Evolutionary conservation across 2,797 vertebrate genomes (phyloP), one percentile per base, ranked within the genome.

Genomic region (Glyptemys insculpta): DNA sequence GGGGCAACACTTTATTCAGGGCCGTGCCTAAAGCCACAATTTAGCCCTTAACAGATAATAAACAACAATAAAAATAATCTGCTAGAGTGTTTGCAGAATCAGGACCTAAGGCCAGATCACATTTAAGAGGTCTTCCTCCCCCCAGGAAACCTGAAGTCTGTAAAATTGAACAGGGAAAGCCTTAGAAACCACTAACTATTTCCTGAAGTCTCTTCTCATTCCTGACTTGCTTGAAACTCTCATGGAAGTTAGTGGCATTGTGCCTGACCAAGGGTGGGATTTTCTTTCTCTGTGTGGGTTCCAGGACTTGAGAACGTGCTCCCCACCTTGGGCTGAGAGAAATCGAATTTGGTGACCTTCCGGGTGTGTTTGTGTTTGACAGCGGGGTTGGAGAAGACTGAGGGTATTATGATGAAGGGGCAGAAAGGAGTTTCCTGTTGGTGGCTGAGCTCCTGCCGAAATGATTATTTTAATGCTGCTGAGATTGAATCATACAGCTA

Each of bases 151-250:
- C 27, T 86, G 78, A 85, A 83, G 81, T 93, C 93, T 97, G 91
- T 92, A 89, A 95, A 97, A 97, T 96, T 72, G 89, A 95, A 91
- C 91, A 92, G 79, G 57, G 87, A 90, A 94, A 92, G 68, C 44
- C 90, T 97, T 97, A 96, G 95, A 97, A 94, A 91, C 81, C 1
- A 2, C 94, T 92, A 85, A 90, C 87, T 95, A 78, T 96, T 97
- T 97, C 94, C 94, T 96, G 94, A 91, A 95, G 88, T 79, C 79
- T 97, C 95, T 95, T 96, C 85, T 88, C 72, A 83, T 94, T 95
- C 85, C 72, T 95, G 29, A 34, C 29, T 15, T 62, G 57, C 29
- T 31, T 62, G 57, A 62, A 62, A 62, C 25, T 90, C 90, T 88
- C 59, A 44, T 72, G 79, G 90, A 89, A 95, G 83, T 89, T 91